Base-by-base conservation (phyloP, 2,888 invertebrate species). In the Eustalomyia histrio region DNA sequence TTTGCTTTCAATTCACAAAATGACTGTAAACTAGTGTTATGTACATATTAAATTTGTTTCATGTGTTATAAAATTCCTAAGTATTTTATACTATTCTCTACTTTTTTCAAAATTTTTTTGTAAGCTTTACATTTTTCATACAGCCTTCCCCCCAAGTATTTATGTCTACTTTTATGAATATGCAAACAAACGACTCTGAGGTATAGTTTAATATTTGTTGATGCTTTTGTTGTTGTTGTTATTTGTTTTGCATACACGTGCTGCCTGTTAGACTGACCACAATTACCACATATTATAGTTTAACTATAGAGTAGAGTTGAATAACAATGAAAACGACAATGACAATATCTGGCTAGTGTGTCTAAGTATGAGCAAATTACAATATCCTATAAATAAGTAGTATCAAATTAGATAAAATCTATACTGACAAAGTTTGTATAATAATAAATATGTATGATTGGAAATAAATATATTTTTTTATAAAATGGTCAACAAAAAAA, bases 201-300 rank as follows among this genome's bases (percentile, higher is more conserved):
- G 55, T 60, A 67, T 67, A 60, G 72, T 73, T 72, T 69, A 55
- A 29, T 63, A 61, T 53, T 79, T 79, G 53, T 67, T 63, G 47
- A 55, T 39, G 0, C 14, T 12, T 57, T 71, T 39, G 58, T 29
- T 53, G 21, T 18, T 17, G 18, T 29, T 52, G 29, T 16, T n/a
- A n/a, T 33, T 33, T 52, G 3, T 29, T 14, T n/a, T n/a, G 57
- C 39, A 21, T 47, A 52, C 50, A 80, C 76, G 76, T 76, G 76
- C 76, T 76, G 76, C 76, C 76, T 72, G 67, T 35, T 63, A 64
- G 57, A 67, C 72, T 76, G 80, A 76, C 76, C 80, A 76, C 72
- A 80, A 76, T 80, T 76, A 64, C 80, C 72, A 76, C 76, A 80
- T 64, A 80, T 80, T 72, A 76, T 39, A 76, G 63, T 52, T 33